Percentiles rank a stretch among this genome's conserved stretches.
phyloP scores from a whole-genome alignment of 2,797 vertebrate species.

The Psittacula echo region DNA sequence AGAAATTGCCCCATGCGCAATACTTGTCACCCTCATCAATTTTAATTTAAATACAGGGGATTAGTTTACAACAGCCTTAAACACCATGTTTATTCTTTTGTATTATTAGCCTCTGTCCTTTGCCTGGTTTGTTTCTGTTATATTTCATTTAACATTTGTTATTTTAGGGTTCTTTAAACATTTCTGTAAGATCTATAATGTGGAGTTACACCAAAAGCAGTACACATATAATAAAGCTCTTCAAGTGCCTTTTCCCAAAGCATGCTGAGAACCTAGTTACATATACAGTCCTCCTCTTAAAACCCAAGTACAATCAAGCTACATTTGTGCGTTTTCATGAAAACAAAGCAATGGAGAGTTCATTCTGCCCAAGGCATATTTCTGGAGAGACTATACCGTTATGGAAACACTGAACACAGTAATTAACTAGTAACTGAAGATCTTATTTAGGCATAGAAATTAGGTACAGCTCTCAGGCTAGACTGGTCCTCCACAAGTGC shows the following conservation, averaged over 20 bases:
- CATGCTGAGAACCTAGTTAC: not conserved
- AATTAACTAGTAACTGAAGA: not conserved
- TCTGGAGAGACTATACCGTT: not conserved
- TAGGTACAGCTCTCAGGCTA: not conserved
- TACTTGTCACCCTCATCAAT: not conserved
- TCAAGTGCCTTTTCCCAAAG: not conserved
- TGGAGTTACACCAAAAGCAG: not conserved
- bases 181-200: not conserved
- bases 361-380: not conserved
- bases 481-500: accelerated
- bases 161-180: not conserved
- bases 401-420: accelerated
- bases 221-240: not conserved
- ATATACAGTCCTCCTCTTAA: not conserved
- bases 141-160: not conserved
- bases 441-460: not conserved
- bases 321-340: not conserved
- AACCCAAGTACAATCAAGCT: not conserved
- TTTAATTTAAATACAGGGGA: not conserved
- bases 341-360: not conserved
- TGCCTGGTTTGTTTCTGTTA: not conserved
- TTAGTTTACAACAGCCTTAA: not conserved
- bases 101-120: not conserved
- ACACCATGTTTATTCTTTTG: not conserved
- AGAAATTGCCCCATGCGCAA: not conserved